phyloP scores from a whole-genome alignment of 35 echinoderm and acorn worm species.

The Ophioderma brevispina region DNA sequence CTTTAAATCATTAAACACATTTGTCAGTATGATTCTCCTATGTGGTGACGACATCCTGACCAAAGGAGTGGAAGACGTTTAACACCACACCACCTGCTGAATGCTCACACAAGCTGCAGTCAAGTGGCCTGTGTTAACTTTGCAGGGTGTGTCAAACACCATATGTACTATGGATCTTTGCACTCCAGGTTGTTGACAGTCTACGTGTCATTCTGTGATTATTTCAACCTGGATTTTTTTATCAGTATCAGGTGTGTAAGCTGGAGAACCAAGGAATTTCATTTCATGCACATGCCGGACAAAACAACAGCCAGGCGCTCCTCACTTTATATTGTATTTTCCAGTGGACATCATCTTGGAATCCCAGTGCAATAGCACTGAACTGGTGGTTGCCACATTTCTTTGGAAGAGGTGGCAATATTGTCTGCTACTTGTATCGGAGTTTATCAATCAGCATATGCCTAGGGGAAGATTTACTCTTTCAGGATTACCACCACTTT shows the following conservation, averaged over 20 bases:
- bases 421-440: not conserved
- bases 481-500: not conserved
- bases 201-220: not conserved
- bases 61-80: not conserved
- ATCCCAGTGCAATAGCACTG: not conserved
- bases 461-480: not conserved
- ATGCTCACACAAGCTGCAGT: no score
- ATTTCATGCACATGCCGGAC: no score
- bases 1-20: not conserved
- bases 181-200: not conserved
- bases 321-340: no score
- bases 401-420: not conserved
- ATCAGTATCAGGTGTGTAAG: no score
- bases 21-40: not conserved
- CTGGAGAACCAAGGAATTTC: no score
- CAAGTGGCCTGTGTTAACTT: not conserved
- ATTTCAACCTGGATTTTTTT: no score
- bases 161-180: not conserved
- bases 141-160: not conserved
- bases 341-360: not conserved
- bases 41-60: not conserved
- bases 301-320: no score
- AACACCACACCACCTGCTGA: not conserved
- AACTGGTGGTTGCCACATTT: not conserved
- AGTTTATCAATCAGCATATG: not conserved